Evolutionary conservation across 2,888 invertebrate genomes (phyloP).

Genomic region (Cremastobaeus sp.): DNA sequence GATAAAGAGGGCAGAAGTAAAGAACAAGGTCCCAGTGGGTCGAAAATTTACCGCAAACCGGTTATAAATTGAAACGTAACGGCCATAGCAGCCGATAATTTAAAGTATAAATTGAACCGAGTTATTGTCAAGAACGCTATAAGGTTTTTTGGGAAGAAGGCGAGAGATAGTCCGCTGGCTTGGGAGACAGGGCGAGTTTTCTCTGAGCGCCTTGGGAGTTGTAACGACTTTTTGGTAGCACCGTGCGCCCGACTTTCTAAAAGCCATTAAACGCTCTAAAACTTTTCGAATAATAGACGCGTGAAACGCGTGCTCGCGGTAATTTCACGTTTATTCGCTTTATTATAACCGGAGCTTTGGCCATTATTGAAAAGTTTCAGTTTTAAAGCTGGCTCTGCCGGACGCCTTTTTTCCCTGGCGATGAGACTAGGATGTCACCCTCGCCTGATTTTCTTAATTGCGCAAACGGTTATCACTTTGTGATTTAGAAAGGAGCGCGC

Average conservation of each 20-base stretch:
- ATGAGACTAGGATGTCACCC: constrained; percentile 39
- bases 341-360: constrained; percentile 67
- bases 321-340: constrained; percentile 71
- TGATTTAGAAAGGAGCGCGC: constrained; percentile 40
- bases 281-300: constrained; percentile 73
- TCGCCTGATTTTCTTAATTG: constrained; percentile 50
- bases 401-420: constrained; percentile 30
- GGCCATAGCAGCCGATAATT: constrained; percentile 65
- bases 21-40: constrained; percentile 54
- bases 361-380: constrained; percentile 74
- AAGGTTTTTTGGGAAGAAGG: constrained; percentile 55
- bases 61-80: constrained; percentile 67
- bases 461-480: constrained; percentile 47
- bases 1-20: constrained; percentile 43
- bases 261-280: constrained; percentile 60
- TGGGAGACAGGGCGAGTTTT: constrained; percentile 61
- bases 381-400: constrained; percentile 54
- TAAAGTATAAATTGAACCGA: constrained; percentile 70
- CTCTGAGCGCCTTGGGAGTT: constrained; percentile 55
- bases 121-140: constrained; percentile 66
- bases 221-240: constrained; percentile 28
- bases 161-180: constrained; percentile 60
- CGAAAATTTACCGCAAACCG: constrained; percentile 65
- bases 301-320: constrained; percentile 68
- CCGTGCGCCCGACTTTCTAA: constrained; percentile 46